Conservation (phyloP, 1,140 invertebrate species). For the Trachymyrmex septentrionalis region DNA sequence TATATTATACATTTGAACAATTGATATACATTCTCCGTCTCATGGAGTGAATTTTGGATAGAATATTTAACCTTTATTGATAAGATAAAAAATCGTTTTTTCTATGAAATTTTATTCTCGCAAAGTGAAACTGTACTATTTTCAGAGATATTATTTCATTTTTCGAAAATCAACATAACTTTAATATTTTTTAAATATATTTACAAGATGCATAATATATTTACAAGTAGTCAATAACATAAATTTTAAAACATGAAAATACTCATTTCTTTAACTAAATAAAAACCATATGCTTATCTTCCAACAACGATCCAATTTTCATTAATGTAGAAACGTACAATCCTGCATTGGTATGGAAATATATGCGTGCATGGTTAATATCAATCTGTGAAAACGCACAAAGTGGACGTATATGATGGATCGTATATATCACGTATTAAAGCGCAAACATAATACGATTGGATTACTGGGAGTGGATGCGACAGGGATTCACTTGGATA, state of each 20-base stretch:
- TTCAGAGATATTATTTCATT: neutral
- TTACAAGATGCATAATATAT: neutral
- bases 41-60: neutral
- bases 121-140: neutral
- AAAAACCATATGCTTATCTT: neutral
- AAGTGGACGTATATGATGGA: constrained; percentile 54
- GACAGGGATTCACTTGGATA: neutral
- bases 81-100: neutral
- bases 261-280: neutral
- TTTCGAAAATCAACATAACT: neutral
- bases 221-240: neutral
- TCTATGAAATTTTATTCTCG: neutral
- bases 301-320: neutral
- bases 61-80: neutral
- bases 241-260: neutral
- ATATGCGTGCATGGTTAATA: constrained; percentile 1
- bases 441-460: constrained; percentile 60
- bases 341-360: neutral
- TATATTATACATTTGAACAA: neutral
- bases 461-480: constrained; percentile 37
- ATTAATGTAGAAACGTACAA: neutral
- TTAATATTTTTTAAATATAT: neutral
- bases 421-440: constrained; percentile 41
- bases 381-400: neutral
- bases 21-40: neutral